Percentiles rank a stretch among this genome's conserved stretches.
Evolutionary conservation across 2,888 invertebrate species (phyloP).

Genomic region (Busseola fusca): DNA sequence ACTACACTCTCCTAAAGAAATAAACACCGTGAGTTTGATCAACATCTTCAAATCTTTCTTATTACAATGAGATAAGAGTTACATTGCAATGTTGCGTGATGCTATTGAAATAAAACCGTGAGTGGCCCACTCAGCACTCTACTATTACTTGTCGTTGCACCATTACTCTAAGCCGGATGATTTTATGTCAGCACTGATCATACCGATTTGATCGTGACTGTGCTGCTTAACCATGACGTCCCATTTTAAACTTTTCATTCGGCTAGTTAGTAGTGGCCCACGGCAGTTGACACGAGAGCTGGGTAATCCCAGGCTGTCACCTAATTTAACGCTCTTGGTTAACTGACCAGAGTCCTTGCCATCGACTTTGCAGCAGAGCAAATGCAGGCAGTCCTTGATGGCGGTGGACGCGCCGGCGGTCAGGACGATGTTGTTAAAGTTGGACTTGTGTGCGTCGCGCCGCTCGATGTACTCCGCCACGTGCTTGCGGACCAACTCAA

Average conservation of each 20-base stretch:
- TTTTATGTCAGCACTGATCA: not conserved
- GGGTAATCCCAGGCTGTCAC: not conserved
- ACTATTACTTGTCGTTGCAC: not conserved
- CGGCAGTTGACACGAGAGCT: not conserved
- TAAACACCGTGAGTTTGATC: no score
- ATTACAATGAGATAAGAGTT: not conserved
- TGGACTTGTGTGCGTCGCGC: slow-evolving; percentile 93
- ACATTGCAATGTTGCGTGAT: not conserved
- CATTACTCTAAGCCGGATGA: not conserved
- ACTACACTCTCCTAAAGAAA: no score
- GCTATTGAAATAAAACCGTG: not conserved
- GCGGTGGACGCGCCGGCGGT: slow-evolving; percentile 97
- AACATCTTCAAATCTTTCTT: not conserved
- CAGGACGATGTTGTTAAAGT: slow-evolving; percentile 94
- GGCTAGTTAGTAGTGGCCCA: not conserved
- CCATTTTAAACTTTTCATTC: not conserved
- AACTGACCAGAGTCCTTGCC: slow-evolving; percentile 88
- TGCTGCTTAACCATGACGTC: not conserved
- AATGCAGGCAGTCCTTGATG: slow-evolving; percentile 95
- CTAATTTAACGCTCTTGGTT: not conserved
- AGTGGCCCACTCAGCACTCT: not conserved
- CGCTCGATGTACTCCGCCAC: slow-evolving; percentile 95
- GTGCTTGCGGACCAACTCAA: slow-evolving; percentile 95
- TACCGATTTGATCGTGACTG: not conserved
- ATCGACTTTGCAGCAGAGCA: slow-evolving; percentile 89